A percentile compares a stretch with the other conserved stretches of the same genome.
Evolutionary conservation across 2,888 invertebrate genomes (phyloP).

Genomic region (Listrodromus nycthemerus): DNA sequence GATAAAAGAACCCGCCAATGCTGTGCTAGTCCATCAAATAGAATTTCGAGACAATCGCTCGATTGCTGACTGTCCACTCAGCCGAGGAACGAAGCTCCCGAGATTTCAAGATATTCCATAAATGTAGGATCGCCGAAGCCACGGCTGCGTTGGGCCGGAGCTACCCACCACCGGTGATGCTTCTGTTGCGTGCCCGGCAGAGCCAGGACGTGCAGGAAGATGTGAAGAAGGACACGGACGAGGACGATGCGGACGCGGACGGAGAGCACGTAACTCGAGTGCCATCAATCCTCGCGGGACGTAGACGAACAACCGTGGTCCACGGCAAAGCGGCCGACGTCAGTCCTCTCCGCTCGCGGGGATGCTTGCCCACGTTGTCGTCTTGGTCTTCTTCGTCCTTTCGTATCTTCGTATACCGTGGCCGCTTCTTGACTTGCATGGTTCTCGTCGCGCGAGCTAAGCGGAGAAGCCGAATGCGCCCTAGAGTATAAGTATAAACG

Average conservation of each 20-base stretch:
- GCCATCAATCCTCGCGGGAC: constrained; percentile 82
- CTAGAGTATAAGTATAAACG: constrained; percentile 66
- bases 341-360: constrained; percentile 69
- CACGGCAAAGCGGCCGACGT: constrained; percentile 82
- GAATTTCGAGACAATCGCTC: constrained; percentile 74
- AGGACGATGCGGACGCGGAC: constrained; percentile 61
- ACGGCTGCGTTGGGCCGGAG: constrained; percentile 28
- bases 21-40: constrained; percentile 40
- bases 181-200: constrained; percentile 59
- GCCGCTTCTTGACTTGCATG: constrained; percentile 54
- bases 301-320: constrained; percentile 82
- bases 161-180: constrained; percentile 34
- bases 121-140: constrained; percentile 78
- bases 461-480: constrained; percentile 68
- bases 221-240: constrained; percentile 60
- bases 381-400: constrained; percentile 60
- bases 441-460: constrained; percentile 50
- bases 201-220: constrained; percentile 49
- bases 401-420: constrained; percentile 49
- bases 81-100: constrained; percentile 65
- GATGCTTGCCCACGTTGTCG: constrained; percentile 66
- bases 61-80: constrained; percentile 73
- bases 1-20: constrained; percentile 50
- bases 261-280: constrained; percentile 72
- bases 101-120: constrained; percentile 83